Evolutionary conservation across 2,113 vertebrate genomes (phyloP).

Genomic region (Cyprinodon tularosa): DNA sequence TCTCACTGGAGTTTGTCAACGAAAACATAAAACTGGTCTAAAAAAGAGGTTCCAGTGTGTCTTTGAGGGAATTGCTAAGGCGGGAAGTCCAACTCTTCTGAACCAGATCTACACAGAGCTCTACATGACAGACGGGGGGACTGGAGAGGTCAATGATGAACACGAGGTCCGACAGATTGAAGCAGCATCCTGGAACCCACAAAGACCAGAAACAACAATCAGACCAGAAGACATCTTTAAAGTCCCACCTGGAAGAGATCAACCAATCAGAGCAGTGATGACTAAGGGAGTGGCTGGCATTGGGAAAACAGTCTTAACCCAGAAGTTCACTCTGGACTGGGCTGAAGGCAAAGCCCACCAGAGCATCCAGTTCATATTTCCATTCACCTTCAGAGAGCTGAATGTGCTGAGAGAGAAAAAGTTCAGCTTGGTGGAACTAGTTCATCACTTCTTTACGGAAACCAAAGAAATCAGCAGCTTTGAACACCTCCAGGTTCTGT

Average conservation of each 20-base stretch:
- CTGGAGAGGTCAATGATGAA: slow-evolving; percentile 17
- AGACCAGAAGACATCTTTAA: too few relatives aligned
- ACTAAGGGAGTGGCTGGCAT: too few relatives aligned
- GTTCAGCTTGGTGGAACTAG: too few relatives aligned
- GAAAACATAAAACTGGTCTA: neutral
- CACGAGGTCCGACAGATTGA: slow-evolving; percentile 26
- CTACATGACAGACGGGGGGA: slow-evolving; percentile 63
- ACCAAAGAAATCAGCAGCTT: neutral
- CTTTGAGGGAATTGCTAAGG: slow-evolving; percentile 4
- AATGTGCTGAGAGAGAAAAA: too few relatives aligned
- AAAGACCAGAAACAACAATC: neutral
- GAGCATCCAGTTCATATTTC: too few relatives aligned
- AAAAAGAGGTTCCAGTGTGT: slow-evolving; percentile 11
- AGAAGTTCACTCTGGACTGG: too few relatives aligned
- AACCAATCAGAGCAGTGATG: too few relatives aligned
- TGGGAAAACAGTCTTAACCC: too few relatives aligned
- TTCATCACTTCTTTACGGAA: neutral
- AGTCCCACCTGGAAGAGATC: too few relatives aligned
- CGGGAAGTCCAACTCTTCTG: neutral
- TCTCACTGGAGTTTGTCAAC: neutral
- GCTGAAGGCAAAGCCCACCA: too few relatives aligned
- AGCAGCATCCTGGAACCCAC: slow-evolving; percentile 2
- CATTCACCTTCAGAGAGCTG: too few relatives aligned
- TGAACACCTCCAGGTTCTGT: neutral
- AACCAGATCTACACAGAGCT: slow-evolving; percentile 69